Evolutionary conservation across 2,888 invertebrate genomes (phyloP).

Genomic region (Drosophila subquinaria): DNA sequence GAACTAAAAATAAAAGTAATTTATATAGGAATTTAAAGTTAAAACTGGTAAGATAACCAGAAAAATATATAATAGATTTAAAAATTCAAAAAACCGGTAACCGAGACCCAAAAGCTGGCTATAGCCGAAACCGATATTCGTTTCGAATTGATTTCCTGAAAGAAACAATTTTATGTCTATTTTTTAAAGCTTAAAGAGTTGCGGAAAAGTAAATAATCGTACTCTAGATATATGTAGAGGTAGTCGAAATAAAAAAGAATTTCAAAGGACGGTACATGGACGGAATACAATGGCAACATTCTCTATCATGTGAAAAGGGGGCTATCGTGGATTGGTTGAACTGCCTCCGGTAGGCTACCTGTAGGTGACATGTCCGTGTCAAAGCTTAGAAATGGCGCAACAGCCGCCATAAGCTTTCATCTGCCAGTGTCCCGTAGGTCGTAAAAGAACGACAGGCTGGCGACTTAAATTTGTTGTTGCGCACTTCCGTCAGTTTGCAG

Average conservation of each 20-base stretch:
- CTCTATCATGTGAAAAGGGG: conserved; percentile 12
- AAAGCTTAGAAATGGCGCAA: conserved; percentile 31
- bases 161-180: not conserved
- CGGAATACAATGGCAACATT: conserved; percentile 5
- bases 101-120: too few relatives aligned
- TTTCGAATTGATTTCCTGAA: not conserved
- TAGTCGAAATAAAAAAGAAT: too few relatives aligned
- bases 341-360: conserved; percentile 1
- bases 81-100: too few relatives aligned
- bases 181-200: not conserved
- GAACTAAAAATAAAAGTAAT: too few relatives aligned
- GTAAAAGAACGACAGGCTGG: conserved; percentile 51
- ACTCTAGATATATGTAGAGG: not conserved
- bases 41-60: too few relatives aligned
- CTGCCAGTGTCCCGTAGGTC: conserved; percentile 50
- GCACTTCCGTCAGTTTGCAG: conserved; percentile 44
- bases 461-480: conserved; percentile 43
- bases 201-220: not conserved
- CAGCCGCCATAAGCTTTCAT: conserved; percentile 42
- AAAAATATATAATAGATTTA: too few relatives aligned
- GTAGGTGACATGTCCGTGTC: conserved; percentile 37
- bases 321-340: not conserved
- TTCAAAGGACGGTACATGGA: too few relatives aligned
- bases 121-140: not conserved
- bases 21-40: too few relatives aligned